A percentile compares a stretch with the other conserved stretches of the same genome.
These are phyloP conservation scores for Melospiza melodia DNA, from an alignment of 2,113 vertebrate species.

Conservation along the genomic window DNA sequence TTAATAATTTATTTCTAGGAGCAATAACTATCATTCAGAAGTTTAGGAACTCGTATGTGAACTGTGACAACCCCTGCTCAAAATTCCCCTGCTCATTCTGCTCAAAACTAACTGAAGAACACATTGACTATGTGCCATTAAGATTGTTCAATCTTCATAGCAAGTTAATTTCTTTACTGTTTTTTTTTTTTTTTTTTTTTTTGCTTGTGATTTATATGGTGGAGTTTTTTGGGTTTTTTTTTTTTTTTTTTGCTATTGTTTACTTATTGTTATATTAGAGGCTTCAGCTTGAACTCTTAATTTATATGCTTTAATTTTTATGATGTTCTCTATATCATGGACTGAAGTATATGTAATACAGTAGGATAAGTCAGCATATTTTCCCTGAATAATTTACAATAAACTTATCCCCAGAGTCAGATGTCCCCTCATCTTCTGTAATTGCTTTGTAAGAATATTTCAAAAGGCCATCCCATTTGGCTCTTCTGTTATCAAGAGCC, in stretches of 20 bases:
- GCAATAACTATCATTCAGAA: neutral
- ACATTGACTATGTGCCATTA: neutral
- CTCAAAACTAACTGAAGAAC: neutral
- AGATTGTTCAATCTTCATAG: neutral
- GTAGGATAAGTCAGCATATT: neutral
- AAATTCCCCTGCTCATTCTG: neutral
- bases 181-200: neutral
- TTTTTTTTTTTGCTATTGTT: neutral
- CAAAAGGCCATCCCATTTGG: neutral
- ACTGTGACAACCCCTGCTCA: neutral
- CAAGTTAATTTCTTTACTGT: neutral
- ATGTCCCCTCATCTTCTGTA: neutral
- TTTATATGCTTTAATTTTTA: neutral
- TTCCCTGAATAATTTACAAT: neutral
- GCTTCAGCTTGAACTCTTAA: neutral
- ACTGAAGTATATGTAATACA: neutral
- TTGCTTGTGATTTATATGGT: neutral
- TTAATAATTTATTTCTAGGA: neutral
- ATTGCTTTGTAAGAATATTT: neutral
- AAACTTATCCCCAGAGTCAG: neutral
- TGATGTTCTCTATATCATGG: neutral
- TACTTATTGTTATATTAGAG: neutral
- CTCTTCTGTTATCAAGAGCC: neutral
- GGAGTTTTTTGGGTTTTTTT: neutral
- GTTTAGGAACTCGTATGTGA: neutral